Evolutionary conservation across 2,888 invertebrate genomes (phyloP).

Genomic region (Drosophila niveifrons): DNA sequence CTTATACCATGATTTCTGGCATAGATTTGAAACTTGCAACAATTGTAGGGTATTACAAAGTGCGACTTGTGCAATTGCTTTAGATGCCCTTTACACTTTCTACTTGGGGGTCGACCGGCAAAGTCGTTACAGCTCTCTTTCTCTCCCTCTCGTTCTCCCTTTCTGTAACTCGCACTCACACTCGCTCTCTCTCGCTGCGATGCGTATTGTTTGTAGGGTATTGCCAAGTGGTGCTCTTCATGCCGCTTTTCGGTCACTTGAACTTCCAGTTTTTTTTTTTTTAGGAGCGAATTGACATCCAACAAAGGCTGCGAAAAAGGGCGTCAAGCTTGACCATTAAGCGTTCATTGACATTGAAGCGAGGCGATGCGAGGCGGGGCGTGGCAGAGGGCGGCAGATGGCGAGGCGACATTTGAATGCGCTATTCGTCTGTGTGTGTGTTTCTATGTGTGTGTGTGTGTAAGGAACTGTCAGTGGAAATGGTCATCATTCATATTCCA

Average conservation of each 20-base stretch:
- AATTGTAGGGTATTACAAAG: slow-evolving; percentile 26
- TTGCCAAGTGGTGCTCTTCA: slow-evolving; percentile 8
- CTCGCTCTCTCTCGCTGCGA: neutral
- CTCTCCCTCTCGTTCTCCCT: no score
- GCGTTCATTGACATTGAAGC: slow-evolving; percentile 66
- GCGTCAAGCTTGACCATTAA: slow-evolving; percentile 63
- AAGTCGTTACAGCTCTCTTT: slow-evolving; percentile 18
- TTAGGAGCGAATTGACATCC: slow-evolving; percentile 36
- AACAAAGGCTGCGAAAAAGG: slow-evolving; percentile 57
- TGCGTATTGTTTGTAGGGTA: slow-evolving; percentile 5
- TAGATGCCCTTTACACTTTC: slow-evolving; percentile 44
- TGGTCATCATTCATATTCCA: slow-evolving; percentile 33
- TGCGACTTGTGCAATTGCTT: slow-evolving; percentile 10
- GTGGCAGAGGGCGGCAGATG: neutral
- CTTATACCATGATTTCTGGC: no score
- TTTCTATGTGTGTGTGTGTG: neutral
- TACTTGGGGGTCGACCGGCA: slow-evolving; percentile 41
- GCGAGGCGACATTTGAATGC: neutral
- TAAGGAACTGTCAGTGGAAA: slow-evolving; percentile 37
- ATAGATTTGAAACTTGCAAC: no score
- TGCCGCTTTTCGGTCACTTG: slow-evolving; percentile 47
- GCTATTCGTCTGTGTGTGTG: neutral
- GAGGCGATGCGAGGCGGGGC: neutral
- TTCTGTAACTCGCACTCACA: no score
- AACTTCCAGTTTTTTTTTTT: slow-evolving; percentile 54